Evolutionary conservation across 2,113 vertebrate genomes (phyloP), one percentile per base, ranked within the genome.

Genomic region (Diphyllodes magnificus): DNA sequence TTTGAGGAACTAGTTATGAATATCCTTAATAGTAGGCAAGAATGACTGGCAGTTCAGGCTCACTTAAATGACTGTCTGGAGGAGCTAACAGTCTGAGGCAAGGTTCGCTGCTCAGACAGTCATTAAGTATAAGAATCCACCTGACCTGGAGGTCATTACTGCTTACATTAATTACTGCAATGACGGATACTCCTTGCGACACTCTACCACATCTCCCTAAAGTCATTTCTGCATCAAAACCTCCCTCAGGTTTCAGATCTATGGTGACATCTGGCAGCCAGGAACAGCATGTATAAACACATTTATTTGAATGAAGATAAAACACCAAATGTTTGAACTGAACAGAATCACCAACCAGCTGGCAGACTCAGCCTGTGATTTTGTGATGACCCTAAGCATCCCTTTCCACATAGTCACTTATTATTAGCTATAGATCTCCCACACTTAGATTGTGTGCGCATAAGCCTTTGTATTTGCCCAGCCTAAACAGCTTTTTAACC

Each of bases 61-160:
- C 40, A 28, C 49, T 59, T 75, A 84, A 78, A 76, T 44, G 47
- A 78, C 31, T 77, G 12, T 70, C 71, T 71, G 56, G 50, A 76
- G 73, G 40, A 95, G 49, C 57, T 95, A 82, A 91, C 60, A 27
- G 15, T 88, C 81, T 92, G 59, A 96, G 65, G 60, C 81, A 84
- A 53, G 40, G 49, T 64, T 88, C 13, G 3, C 51, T 80, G 82
- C 51, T 90, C 72, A 82, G 79, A 23, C 8, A 80, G 72, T 82
- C 78, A 85, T 91, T 94, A 93, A 86, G 44, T 33, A 24, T 59
- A 84, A 92, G 68, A 92, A 91, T 77, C 89, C 50, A 82, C 57
- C 56, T 87, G 83, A 93, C 88, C 81, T 77, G 80, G 45, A 86
- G 83, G 66, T 97, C 92, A 73, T 89, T 94, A 71, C 69, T 92